Base-by-base conservation (phyloP, 2,797 vertebrate species). In the Enteromius radiatus region DNA sequence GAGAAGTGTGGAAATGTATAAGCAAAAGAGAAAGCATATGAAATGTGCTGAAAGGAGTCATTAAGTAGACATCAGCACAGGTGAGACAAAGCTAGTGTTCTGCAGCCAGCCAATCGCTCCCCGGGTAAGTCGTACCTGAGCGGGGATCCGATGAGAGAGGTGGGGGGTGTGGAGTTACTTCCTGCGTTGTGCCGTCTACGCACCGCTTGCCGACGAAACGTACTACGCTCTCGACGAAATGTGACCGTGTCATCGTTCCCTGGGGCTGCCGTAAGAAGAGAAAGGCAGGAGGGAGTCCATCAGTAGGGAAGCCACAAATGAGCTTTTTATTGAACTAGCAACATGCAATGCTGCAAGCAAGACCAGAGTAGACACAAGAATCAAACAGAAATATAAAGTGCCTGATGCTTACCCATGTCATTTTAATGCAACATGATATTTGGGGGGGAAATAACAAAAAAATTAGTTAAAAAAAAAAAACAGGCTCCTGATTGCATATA, bases 141-240 rank as follows among this genome's bases (percentile, higher is more conserved):
- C 91, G 98, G 98, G 89, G 98, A 98, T 96, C 98, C 98, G 92
- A 99, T 96, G 95, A 99, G 96, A 90, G 98, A 98, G 89, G 96
- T 92, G 90, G 97, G 97, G 91, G 98, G 98, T 91, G 96, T 97
- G 91, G 98, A 97, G 96, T 98, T 99, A 95, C 97, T 99, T 92
- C 98, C 98, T 88, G 98, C 98, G 93, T 99, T 99, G 96, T 99
- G 98, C 87, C 98, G 96, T 92, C 98, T 96, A 90, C 98, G 96
- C 78, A 99, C 98, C 45, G 98, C 98, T 95, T 99, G 98, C 88
- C 98, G 96, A 88, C 98, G 98, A 94, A 99, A 99, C 86, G 98
- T 99, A 95, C 98, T 98, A 94, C 98, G 97, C 90, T 99, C 98
- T 78, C 97, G 96, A 81, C 97, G 97, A 92, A 99, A 99, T 87